Conservation (phyloP, 2,888 invertebrate species). For the Ganaspis brasiliensis region DNA sequence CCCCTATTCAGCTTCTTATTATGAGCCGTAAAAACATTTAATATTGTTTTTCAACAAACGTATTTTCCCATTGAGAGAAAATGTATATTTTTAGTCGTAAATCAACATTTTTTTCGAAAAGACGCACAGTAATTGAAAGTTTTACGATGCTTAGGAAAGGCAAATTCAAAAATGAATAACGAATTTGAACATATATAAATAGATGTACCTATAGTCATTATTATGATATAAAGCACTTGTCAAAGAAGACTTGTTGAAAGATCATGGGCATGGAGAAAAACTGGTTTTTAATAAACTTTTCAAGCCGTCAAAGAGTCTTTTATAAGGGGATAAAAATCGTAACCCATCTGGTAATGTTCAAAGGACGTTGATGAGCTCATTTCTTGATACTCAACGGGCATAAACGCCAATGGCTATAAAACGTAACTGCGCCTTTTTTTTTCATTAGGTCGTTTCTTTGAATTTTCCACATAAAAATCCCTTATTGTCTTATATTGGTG, state of each 20-base stretch:
- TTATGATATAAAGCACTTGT: slow-evolving; percentile 31
- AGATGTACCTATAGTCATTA: slow-evolving; percentile 2
- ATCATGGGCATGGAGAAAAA: slow-evolving; percentile 16
- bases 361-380: slow-evolving; percentile 41
- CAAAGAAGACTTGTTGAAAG: slow-evolving; percentile 37
- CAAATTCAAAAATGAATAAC: slow-evolving; percentile 10
- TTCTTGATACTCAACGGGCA: slow-evolving; percentile 39
- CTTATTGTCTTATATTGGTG: neutral
- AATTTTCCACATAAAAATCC: slow-evolving; percentile 20
- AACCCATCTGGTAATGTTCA: slow-evolving; percentile 39
- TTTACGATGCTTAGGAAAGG: neutral
- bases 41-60: too few relatives aligned
- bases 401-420: slow-evolving; percentile 25
- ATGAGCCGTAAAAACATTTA: too few relatives aligned
- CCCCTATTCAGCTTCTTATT: too few relatives aligned
- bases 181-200: slow-evolving; percentile 2
- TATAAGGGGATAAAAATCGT: slow-evolving; percentile 39
- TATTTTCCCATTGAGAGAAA: too few relatives aligned
- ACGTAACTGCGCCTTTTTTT: slow-evolving; percentile 34
- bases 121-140: too few relatives aligned
- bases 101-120: too few relatives aligned
- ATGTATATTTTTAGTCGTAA: too few relatives aligned
- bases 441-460: slow-evolving; percentile 37
- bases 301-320: slow-evolving; percentile 34
- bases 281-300: slow-evolving; percentile 43